These are phyloP conservation scores for Agapetus fuscipes DNA, from an alignment of 2,888 invertebrate species.

Conservation along the genomic window DNA sequence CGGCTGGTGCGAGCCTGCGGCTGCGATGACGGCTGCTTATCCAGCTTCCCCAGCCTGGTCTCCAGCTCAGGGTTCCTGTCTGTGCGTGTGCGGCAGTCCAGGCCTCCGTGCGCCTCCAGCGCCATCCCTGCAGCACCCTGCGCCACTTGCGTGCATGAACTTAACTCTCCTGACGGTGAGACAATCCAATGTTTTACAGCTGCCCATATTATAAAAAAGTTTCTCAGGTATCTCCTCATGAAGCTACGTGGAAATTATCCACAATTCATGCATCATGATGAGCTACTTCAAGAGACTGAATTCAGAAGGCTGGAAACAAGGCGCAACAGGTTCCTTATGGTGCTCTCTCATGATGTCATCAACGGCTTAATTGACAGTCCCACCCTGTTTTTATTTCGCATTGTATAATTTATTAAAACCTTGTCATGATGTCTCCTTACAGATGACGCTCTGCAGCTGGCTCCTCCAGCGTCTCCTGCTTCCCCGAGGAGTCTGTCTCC, in stretches of 20 bases:
- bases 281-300: no score
- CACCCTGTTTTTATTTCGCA: no score
- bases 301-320: no score
- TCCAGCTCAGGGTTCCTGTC: conserved; percentile 25
- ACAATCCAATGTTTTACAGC: no score
- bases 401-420: no score
- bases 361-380: no score
- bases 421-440: neutral
- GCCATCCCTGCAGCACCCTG: neutral
- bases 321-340: no score
- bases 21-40: conserved; percentile 47
- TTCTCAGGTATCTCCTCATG: no score
- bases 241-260: no score
- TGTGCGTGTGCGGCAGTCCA: neutral
- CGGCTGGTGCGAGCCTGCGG: conserved; percentile 62
- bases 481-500: neutral
- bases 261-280: no score
- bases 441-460: neutral
- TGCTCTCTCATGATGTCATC: no score
- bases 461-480: neutral
- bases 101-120: neutral
- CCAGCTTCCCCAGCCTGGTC: conserved; percentile 42
- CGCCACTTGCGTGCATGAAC: neutral
- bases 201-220: no score
- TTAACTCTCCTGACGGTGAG: neutral